Evolutionary conservation across 2,888 invertebrate species (phyloP).

Genomic region (Habrosyne pyritoides): DNA sequence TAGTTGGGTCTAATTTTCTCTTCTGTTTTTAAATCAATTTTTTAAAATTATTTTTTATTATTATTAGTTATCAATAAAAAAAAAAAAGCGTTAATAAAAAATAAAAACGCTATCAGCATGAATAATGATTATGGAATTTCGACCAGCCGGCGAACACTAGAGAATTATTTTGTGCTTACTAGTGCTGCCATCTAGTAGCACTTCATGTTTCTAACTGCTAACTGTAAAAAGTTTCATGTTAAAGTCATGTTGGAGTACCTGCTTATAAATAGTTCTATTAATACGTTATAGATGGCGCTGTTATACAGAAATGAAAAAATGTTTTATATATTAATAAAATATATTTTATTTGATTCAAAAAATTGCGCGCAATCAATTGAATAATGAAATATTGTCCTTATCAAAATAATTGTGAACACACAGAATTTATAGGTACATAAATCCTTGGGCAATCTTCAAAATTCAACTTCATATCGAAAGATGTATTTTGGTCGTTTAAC

Average conservation of each 20-base stretch:
- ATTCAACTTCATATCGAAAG: background rate
- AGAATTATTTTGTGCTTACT: background rate
- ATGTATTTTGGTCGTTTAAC: background rate
- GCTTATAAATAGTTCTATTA: conserved; percentile 17
- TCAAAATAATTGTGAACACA: background rate
- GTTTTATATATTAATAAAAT: conserved; percentile 10
- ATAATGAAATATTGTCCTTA: background rate
- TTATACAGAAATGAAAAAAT: conserved; percentile 13
- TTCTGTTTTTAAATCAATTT: too few species aligned
- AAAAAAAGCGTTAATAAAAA: too few species aligned
- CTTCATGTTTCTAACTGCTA: background rate
- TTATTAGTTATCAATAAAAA: too few species aligned
- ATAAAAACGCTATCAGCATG: too few species aligned
- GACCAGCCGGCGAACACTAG: background rate
- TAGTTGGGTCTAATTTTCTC: too few species aligned
- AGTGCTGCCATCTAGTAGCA: background rate
- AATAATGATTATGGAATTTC: too few species aligned
- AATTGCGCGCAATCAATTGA: conserved; percentile 39
- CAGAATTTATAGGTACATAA: too few species aligned
- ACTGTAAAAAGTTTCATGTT: too few species aligned
- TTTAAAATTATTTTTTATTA: too few species aligned
- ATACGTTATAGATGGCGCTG: conserved; percentile 21
- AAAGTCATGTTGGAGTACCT: background rate
- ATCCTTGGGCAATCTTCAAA: background rate
- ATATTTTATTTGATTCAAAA: conserved; percentile 26